Evolutionary conservation across 2,888 invertebrate species (phyloP).

Genomic region (Camponotus fellah): DNA sequence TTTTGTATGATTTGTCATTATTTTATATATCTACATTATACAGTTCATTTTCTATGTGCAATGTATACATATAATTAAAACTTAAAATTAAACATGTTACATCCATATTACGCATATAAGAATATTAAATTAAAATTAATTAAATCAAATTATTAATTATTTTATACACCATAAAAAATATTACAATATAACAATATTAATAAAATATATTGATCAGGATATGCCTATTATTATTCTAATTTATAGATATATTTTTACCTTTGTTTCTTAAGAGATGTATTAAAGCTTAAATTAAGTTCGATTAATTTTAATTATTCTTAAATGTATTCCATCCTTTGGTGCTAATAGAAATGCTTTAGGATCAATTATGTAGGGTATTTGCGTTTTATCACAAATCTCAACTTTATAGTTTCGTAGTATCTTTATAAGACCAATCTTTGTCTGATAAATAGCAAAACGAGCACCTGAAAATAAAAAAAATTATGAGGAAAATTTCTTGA

Average conservation of each 20-base stretch:
- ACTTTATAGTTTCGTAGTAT: slow-evolving; percentile 8
- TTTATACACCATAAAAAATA: too few relatives aligned
- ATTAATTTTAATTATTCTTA: slow-evolving; percentile 13
- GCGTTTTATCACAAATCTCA: neutral
- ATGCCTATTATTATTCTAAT: neutral
- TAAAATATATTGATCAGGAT: too few relatives aligned
- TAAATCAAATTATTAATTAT: too few relatives aligned
- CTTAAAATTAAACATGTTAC: too few relatives aligned
- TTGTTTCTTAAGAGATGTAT: neutral
- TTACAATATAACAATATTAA: too few relatives aligned
- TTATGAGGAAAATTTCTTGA: neutral
- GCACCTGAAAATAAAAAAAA: slow-evolving; percentile 5
- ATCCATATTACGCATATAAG: too few relatives aligned
- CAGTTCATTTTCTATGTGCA: too few relatives aligned
- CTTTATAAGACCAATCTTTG: slow-evolving; percentile 4
- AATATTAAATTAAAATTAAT: too few relatives aligned
- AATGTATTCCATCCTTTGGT: slow-evolving; percentile 16
- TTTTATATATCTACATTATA: too few relatives aligned
- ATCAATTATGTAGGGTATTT: neutral
- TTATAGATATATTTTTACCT: neutral
- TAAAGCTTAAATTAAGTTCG: neutral
- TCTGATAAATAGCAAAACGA: neutral
- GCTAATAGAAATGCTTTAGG: neutral
- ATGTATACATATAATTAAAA: too few relatives aligned
- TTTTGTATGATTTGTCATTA: too few relatives aligned